Conservation (phyloP, 2,113 vertebrate species). For the Eulemur rufifrons region DNA sequence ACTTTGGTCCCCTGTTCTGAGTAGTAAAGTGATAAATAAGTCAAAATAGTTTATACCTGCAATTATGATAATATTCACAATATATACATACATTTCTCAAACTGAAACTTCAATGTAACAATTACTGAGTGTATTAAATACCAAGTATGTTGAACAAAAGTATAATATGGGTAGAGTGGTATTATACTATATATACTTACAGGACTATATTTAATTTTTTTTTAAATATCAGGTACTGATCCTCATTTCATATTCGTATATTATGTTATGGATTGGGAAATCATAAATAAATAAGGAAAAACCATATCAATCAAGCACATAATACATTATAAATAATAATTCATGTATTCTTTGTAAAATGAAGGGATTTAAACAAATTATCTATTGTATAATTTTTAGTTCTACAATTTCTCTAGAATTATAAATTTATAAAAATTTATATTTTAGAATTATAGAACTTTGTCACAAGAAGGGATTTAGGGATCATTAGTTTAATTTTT, state of each 20-base stretch:
- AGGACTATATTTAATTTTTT: background rate
- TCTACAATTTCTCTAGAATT: background rate
- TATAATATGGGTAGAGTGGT: background rate
- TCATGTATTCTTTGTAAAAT: background rate
- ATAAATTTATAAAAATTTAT: background rate
- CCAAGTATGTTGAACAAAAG: background rate
- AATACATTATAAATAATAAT: background rate
- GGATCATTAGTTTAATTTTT: background rate
- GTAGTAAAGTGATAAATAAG: background rate
- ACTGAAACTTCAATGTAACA: background rate
- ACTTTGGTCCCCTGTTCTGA: background rate
- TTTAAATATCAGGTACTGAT: background rate
- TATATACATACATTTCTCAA: background rate
- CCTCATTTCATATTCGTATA: background rate
- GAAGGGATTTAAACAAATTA: background rate
- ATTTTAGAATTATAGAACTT: background rate
- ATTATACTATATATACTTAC: background rate
- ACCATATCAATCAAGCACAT: background rate
- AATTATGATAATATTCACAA: background rate
- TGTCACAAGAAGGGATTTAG: background rate
- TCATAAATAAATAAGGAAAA: slow-evolving; percentile 12
- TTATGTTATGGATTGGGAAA: background rate
- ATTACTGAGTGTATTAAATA: background rate
- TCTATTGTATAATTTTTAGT: background rate
- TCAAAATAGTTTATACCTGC: background rate